Base-by-base conservation (phyloP, 1,140 invertebrate species). In the Pogonognathellus flavescens region DNA sequence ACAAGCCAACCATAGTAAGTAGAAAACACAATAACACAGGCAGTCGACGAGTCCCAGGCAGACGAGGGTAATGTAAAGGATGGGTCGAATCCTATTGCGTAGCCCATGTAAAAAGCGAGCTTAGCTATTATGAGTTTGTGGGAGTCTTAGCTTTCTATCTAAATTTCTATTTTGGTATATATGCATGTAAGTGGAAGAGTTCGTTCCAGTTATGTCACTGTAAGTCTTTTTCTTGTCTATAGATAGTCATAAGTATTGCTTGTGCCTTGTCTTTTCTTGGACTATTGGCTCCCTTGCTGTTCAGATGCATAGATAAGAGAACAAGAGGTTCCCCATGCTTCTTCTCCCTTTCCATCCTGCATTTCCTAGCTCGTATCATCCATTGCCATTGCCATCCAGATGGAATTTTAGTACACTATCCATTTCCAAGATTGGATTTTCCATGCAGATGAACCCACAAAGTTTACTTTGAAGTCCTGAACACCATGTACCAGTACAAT, bases 391-490 rank as follows among this genome's bases (percentile, higher is more conserved):
- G 31, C 41, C 72, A 60, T 80, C 57, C 55, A 85, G 84, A 85
- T 80, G 59, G 52, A 66, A 84, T 84, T 84, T 76, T 72, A 84
- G 41, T 55, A 62, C 70, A 76, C 20, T 82, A 82, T 76, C 85
- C 70, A 81, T 86, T 86, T 82, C 52, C 57, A 52, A 86, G 82
- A 86, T 86, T 86, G 82, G 82, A 86, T 86, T 86, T 86, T 84
- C 85, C 82, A 86, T 86, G 85, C 85, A 86, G 85, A 86, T 86
- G 85, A 86, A 84, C 82, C 57, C 82, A 81, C 52, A 57, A 49
- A 59, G 53, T 85, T 62, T 80, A 80, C 72, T 59, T 84, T 80
- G 52, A 84, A 80, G 55, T 59, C 31, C 22, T 81, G 80, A 81
- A 81, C 80, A 81, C 80, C 55, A 82, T 60, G 53, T 57, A 18